Conservation (phyloP, 2,113 vertebrate genomes). For the Aramus guarauna region DNA sequence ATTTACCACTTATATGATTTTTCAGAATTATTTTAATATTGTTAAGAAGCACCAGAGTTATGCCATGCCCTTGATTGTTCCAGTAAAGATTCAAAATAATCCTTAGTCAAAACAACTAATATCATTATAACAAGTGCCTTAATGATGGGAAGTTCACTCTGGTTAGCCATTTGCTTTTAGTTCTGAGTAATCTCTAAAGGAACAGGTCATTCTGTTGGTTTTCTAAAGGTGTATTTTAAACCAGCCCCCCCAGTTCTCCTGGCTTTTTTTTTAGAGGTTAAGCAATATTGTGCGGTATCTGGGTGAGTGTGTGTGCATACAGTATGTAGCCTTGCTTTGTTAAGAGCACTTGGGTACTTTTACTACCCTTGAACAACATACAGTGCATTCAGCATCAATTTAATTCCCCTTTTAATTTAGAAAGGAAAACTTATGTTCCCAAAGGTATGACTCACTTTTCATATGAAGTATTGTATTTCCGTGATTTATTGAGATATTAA, state of each 20-base stretch:
- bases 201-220: not conserved
- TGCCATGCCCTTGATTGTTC: not conserved
- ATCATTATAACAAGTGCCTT: not conserved
- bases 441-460: constrained; percentile 61
- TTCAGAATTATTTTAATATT: not conserved
- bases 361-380: constrained; percentile 18
- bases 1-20: not conserved
- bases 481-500: constrained; percentile 78
- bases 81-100: not conserved
- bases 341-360: constrained; percentile 10
- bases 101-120: not conserved
- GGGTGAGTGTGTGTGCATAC: not conserved
- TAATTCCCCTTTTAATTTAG: constrained; percentile 73
- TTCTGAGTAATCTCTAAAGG: not conserved
- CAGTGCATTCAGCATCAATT: constrained; percentile 34
- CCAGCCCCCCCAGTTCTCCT: not conserved
- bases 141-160: not conserved
- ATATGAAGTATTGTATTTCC: constrained; percentile 70
- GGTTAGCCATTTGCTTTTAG: not conserved
- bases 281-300: not conserved
- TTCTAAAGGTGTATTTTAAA: not conserved
- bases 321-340: not conserved
- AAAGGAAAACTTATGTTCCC: constrained; percentile 70
- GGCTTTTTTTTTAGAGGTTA: not conserved
- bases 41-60: not conserved